These are phyloP conservation scores for Cryptosula pallasiana DNA, from an alignment of 2,888 invertebrate genomes.

Conservation along the genomic window DNA sequence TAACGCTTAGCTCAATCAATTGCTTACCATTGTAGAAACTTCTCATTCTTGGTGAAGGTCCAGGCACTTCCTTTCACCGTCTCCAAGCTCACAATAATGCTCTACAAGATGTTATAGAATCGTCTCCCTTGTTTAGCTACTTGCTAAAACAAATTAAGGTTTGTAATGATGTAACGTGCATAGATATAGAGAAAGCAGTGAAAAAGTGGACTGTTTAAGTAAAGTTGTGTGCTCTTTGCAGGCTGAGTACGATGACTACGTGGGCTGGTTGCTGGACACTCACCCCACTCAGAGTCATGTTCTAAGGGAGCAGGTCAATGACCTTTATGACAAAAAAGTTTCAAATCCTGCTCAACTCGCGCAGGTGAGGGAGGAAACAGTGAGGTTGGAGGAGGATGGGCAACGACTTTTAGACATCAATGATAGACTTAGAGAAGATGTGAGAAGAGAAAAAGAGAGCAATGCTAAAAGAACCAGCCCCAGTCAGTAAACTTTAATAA, in stretches of 20 bases:
- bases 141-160: conserved; percentile 48
- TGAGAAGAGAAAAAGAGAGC: not conserved
- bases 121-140: conserved; percentile 44
- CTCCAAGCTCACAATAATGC: conserved; percentile 45
- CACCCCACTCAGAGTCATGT: conserved; percentile 40
- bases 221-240: conserved; percentile 26
- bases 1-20: no score
- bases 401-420: conserved; percentile 36
- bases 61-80: conserved; percentile 45
- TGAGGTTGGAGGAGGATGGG: conserved; percentile 37
- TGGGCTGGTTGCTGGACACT: conserved; percentile 41
- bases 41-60: conserved; percentile 30
- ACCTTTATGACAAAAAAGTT: conserved; percentile 39
- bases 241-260: conserved; percentile 49
- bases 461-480: not conserved
- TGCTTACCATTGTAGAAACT: conserved; percentile 18
- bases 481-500: not conserved
- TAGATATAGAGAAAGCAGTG: no score
- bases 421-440: conserved; percentile 30
- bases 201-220: not conserved
- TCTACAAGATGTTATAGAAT: conserved; percentile 43
- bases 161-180: no score
- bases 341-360: conserved; percentile 38
- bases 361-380: conserved; percentile 35
- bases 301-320: conserved; percentile 42